Base-by-base conservation (phyloP, 1,140 invertebrate species). In the Schlechtendalia chinensis region DNA sequence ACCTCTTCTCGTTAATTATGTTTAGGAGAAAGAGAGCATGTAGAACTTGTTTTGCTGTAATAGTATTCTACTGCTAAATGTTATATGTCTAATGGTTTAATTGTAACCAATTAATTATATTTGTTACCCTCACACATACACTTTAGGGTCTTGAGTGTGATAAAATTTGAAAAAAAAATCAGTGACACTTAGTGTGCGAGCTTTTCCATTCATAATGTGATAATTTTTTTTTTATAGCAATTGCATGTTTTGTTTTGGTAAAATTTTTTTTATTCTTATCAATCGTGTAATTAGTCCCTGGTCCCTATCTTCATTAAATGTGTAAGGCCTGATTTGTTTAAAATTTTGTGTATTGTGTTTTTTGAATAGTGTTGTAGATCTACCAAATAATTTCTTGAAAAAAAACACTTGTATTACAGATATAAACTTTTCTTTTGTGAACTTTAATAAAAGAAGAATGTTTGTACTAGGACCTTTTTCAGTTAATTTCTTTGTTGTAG, bases 121-220 rank as follows among this genome's bases (percentile, higher is more conserved):
- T 79, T 79, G 75, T 79, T 79, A 79, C 58, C 75, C 75, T 79
- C 58, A 59, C 75, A 39, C 22, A 77, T 63, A 79, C 58, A 79
- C 75, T 79, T 47, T 79, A 61, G 75, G 58, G 75, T 79, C 56
- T 75, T 79, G 75, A 22, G 75, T 61, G 75, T 79, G 75, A 79
- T 79, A 59, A 79, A 58, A 45, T 75, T 27, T 59, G n/a, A 79
- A 79, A 47, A 47, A 24, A 61, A 63, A 79, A 75, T 17, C 56
- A 79, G 16, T 56, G 54, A 79, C 58, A 79, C 56, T 61, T 63
- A 58, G 39, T 79, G 58, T 58, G 56, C 75, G 75, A 79, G 75
- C 75, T 79, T 79, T 79, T 79, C 75, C 75, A 79, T 79, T 79
- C 58, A 79, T 79, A 79, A 72, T 79, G 75, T 79, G 75, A 79